These are phyloP conservation scores for Xestia rhomboidea DNA, from an alignment of 2,888 invertebrate species.

Conservation along the genomic window DNA sequence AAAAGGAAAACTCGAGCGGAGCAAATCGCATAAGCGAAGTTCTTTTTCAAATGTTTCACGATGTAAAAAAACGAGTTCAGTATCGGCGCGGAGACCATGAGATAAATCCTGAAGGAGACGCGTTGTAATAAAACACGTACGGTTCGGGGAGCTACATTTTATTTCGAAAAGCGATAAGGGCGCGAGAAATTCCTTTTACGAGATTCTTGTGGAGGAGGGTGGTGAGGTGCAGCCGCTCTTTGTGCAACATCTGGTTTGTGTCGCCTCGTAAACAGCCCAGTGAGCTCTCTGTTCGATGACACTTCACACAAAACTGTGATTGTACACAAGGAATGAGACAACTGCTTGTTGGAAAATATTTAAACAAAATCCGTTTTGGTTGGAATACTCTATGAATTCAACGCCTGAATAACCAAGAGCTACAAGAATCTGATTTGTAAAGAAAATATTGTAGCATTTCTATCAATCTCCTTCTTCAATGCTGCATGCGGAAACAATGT, in stretches of 20 bases:
- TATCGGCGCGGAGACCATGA: conserved; percentile 81
- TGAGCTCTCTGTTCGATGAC: conserved; percentile 62
- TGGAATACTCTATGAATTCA: conserved; percentile 12
- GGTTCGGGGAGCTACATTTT: conserved; percentile 88
- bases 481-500: conserved; percentile 29
- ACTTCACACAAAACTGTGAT: conserved; percentile 63
- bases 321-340: conserved; percentile 50
- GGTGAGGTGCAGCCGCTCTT: conserved; percentile 76
- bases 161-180: conserved; percentile 90
- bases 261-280: conserved; percentile 69
- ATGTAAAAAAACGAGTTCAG: conserved; percentile 81
- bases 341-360: conserved; percentile 42
- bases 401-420: background rate
- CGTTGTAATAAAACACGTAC: conserved; percentile 90
- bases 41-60: conserved; percentile 80
- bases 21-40: conserved; percentile 81
- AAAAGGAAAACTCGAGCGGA: conserved; percentile 74
- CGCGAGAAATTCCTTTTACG: conserved; percentile 90
- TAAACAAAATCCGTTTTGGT: conserved; percentile 5
- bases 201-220: conserved; percentile 83
- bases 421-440: background rate
- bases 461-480: conserved; percentile 19
- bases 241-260: conserved; percentile 88
- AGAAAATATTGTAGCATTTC: background rate
- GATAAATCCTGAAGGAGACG: conserved; percentile 89